Evolutionary conservation across 2,888 invertebrate genomes (phyloP).

Genomic region (Carabus problematicus): DNA sequence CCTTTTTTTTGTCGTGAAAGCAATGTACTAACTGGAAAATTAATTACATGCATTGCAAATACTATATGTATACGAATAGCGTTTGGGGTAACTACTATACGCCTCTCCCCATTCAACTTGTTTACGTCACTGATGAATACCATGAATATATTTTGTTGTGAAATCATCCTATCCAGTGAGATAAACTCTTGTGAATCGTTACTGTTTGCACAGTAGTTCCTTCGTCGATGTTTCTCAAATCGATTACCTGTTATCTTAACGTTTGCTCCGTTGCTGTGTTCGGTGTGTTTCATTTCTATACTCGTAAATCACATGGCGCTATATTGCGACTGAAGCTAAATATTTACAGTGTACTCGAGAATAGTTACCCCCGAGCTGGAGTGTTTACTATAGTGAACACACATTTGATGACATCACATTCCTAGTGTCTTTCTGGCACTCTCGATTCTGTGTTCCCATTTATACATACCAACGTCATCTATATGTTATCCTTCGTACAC

Average conservation of each 20-base stretch:
- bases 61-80: no score
- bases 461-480: background rate
- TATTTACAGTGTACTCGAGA: slow-evolving; percentile 36
- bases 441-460: background rate
- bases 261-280: slow-evolving; percentile 15
- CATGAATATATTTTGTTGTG: no score
- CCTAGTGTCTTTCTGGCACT: slow-evolving; percentile 1
- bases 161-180: no score
- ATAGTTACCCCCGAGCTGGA: slow-evolving; percentile 6
- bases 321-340: slow-evolving; percentile 37
- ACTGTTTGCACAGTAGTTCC: slow-evolving; percentile 27
- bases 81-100: no score
- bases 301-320: slow-evolving; percentile 32
- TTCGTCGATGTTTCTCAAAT: slow-evolving; percentile 31
- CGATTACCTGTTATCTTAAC: slow-evolving; percentile 32
- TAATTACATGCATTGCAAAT: no score
- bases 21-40: no score
- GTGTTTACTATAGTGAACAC: background rate
- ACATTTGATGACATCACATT: slow-evolving; percentile 1
- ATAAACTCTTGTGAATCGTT: no score
- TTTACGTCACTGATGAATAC: no score
- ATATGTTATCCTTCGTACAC: slow-evolving; percentile 13
- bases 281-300: background rate
- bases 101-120: no score
- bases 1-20: no score